Evolutionary conservation across 1,140 invertebrate genomes (phyloP).

Genomic region (Tetramorium alpestre): DNA sequence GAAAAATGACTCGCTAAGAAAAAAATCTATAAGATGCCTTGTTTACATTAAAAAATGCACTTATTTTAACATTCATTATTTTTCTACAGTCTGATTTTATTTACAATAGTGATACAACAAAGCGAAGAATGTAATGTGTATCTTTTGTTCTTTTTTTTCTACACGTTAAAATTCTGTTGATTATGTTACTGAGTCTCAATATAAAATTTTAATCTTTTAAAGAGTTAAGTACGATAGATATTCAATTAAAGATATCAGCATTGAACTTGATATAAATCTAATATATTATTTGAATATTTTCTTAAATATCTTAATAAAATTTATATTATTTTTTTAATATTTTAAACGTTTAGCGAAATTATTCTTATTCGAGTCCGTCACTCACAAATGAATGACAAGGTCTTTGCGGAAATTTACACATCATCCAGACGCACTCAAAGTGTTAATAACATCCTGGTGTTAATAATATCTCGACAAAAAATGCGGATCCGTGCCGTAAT

Average conservation of each 20-base stretch:
- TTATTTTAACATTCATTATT: background rate
- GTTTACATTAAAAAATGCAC: background rate
- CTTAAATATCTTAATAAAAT: too few relatives aligned
- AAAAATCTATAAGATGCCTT: background rate
- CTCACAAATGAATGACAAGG: too few relatives aligned
- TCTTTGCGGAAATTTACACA: too few relatives aligned
- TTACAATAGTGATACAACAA: too few relatives aligned
- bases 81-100: background rate
- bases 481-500: background rate
- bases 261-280: too few relatives aligned
- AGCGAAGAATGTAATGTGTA: background rate
- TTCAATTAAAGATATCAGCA: background rate
- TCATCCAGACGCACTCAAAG: too few relatives aligned
- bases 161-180: background rate
- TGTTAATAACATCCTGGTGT: background rate
- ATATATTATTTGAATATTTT: too few relatives aligned
- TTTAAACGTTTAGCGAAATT: too few relatives aligned
- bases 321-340: too few relatives aligned
- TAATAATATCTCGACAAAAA: conserved; percentile 1
- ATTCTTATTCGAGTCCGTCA: too few relatives aligned
- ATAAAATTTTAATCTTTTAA: background rate
- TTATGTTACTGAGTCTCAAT: background rate
- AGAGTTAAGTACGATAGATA: background rate
- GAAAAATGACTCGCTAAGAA: background rate
- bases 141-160: background rate